Conservation (phyloP, 2,113 vertebrate genomes). For the Melanotaenia duboulayi region DNA sequence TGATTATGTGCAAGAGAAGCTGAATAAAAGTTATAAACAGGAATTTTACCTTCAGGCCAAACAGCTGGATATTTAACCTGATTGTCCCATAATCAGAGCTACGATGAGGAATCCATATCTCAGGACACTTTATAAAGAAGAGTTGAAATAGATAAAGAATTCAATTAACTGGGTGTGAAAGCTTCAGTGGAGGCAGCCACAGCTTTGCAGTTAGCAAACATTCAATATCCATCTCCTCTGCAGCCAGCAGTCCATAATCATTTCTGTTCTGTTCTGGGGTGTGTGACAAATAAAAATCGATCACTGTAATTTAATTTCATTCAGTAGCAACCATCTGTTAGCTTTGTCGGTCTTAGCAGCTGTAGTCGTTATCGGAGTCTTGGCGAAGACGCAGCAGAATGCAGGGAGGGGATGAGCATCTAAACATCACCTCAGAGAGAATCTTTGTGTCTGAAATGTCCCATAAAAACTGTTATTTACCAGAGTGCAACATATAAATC, state of each 20-base stretch:
- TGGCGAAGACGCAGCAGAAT: constrained; percentile 51
- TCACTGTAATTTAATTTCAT: constrained; percentile 78
- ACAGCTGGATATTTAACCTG: not conserved
- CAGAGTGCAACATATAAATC: not conserved
- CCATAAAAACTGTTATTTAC: not conserved
- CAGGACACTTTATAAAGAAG: constrained; percentile 26
- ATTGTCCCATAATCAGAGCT: constrained; percentile 11
- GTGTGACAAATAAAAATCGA: constrained; percentile 79
- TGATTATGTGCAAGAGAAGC: not conserved
- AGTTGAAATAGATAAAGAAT: constrained; percentile 52
- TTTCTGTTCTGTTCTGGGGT: constrained; percentile 66
- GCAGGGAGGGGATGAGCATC: constrained; percentile 29
- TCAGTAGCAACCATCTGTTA: constrained; percentile 73
- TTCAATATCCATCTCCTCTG: constrained; percentile 73
- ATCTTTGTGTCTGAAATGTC: not conserved
- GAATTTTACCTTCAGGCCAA: constrained; percentile 1
- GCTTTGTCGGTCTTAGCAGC: constrained; percentile 67
- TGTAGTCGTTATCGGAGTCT: constrained; percentile 69
- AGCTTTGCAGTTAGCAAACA: constrained; percentile 51
- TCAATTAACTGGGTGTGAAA: constrained; percentile 52
- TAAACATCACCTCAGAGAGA: not conserved
- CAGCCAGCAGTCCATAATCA: constrained; percentile 67
- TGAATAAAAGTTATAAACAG: not conserved
- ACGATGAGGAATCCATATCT: constrained; percentile 23
- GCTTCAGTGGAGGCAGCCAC: constrained; percentile 40